Base-by-base conservation (phyloP, 2,113 vertebrate genomes). In the Syngnathoides biaculeatus region DNA sequence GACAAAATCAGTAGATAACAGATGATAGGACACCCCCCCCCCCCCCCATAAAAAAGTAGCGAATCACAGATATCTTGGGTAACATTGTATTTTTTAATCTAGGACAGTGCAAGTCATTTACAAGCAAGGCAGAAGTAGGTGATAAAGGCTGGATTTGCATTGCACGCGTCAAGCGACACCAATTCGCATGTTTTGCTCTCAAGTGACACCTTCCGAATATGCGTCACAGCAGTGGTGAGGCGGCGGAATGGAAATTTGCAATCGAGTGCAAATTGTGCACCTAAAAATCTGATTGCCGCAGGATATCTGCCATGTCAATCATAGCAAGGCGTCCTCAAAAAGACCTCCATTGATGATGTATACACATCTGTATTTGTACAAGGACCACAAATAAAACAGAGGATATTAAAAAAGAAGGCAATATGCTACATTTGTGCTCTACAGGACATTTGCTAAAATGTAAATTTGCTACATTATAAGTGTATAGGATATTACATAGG, bases 41-140 rank as follows among this genome's bases (percentile, higher is more conserved):
- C 8, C 13, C 12, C 22, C 5, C 22, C 22, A 55, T 13, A 22
- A 55, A 55, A 3, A 26, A 15, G 52, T 55, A 27, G 22, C 52
- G 5, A 26, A 24, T 26, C 10, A 12, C 5, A 5, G 30, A 57
- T 57, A 19, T 57, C 13, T 17, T 7, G 55, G 55, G 26, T 26
- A 8, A 30, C 26, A 30, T 26, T 30, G n/a, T 57, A 17, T 15
- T 26, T 26, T 17, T 27, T 30, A 8, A 57, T 57, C 26, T 26
- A 17, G 14, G 30, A 30, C 55, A 22, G 24, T 19, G 75, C 12
- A 75, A 61, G 75, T 87, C 74, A 88, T 72, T 79, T 68, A 65
- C 65, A 75, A 38, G 67, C 75, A 65, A 79, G 84, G 72, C 76
- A 74, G 64, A 73, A 82, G 80, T 55, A 66, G 8, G 50, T 75